phyloP scores from a whole-genome alignment of 2,888 invertebrate genomes.

The Cerastis rubricosa region DNA sequence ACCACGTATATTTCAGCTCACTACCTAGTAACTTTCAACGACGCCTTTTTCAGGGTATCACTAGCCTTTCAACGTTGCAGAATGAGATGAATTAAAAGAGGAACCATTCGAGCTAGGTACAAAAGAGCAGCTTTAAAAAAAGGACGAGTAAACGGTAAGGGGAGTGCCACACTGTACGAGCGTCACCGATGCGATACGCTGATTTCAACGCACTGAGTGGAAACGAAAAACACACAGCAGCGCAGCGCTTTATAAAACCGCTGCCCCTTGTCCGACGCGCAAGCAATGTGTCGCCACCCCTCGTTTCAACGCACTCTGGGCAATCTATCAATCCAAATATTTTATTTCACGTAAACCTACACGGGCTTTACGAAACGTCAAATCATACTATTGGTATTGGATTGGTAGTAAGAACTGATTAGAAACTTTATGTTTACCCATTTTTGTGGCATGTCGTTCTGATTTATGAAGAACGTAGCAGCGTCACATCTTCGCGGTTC shows the following conservation, averaged over 20 bases:
- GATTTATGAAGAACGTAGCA: not conserved
- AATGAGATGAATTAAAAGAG: slow-evolving; percentile 45
- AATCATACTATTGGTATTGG: not conserved
- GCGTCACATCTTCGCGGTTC: not conserved
- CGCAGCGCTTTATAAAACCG: too few relatives aligned
- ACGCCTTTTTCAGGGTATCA: slow-evolving; percentile 29
- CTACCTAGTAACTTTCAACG: slow-evolving; percentile 3
- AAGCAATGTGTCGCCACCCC: not conserved
- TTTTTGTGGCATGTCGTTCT: not conserved
- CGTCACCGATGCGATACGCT: not conserved
- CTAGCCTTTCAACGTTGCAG: slow-evolving; percentile 23
- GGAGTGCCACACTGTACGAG: not conserved
- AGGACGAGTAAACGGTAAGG: slow-evolving; percentile 21
- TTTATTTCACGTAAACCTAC: not conserved
- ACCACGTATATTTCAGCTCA: not conserved
- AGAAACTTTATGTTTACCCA: not conserved
- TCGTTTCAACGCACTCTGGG: not conserved
- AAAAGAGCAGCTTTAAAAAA: slow-evolving; percentile 36
- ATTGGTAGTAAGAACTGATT: not conserved
- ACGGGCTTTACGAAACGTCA: not conserved
- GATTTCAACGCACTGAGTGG: not conserved
- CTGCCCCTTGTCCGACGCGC: not conserved
- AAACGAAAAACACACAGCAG: too few relatives aligned
- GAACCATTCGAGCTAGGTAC: slow-evolving; percentile 23
- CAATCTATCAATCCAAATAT: not conserved